These are phyloP conservation scores for Myotis yumanensis DNA, from an alignment of 2,113 vertebrate species.

Conservation along the genomic window DNA sequence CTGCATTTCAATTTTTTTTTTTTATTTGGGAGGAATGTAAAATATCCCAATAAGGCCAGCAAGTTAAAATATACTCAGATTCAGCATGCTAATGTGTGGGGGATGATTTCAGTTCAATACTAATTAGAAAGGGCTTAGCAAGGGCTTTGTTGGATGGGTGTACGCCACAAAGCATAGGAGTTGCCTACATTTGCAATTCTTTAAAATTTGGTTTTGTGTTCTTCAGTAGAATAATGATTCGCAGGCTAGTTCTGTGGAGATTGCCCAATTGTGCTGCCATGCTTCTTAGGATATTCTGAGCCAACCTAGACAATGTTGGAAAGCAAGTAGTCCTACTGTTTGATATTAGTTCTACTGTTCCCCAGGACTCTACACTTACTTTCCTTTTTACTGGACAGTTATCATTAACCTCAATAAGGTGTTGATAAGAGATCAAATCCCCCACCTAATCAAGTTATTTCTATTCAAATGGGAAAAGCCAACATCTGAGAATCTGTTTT, in stretches of 20 bases:
- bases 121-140: neutral
- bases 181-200: neutral
- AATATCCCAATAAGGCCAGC: neutral
- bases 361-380: neutral
- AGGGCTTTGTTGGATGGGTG: neutral
- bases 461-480: neutral
- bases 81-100: neutral
- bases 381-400: neutral
- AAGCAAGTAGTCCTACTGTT: neutral
- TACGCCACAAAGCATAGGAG: neutral
- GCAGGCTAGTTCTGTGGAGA: neutral
- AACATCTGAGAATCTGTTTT: neutral
- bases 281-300: neutral
- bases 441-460: neutral
- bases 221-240: neutral
- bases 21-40: neutral
- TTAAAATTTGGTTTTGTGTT: neutral
- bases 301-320: neutral
- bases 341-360: neutral
- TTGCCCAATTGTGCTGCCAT: neutral
- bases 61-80: neutral
- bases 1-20: neutral
- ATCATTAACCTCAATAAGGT: neutral
- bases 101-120: neutral
- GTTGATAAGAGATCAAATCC: neutral